Evolutionary conservation across 2,888 invertebrate genomes (phyloP).

Genomic region (Drosophila yooni): DNA sequence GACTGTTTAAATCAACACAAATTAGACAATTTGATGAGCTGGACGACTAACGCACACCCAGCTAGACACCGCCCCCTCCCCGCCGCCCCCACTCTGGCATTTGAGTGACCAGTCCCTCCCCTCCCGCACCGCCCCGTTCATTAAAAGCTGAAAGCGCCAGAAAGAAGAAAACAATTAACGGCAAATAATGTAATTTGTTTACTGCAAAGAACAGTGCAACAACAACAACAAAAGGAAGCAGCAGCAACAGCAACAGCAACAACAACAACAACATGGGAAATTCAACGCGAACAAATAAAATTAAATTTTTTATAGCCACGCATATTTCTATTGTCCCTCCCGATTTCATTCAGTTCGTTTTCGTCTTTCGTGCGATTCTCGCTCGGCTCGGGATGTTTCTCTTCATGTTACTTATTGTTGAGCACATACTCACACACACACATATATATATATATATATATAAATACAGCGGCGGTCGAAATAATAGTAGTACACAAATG

Average conservation of each 20-base stretch:
- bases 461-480: neutral
- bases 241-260: neutral
- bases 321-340: constrained; percentile 46
- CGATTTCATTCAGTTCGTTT: neutral
- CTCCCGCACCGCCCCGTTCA: constrained; percentile 12
- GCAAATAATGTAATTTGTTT: constrained; percentile 73
- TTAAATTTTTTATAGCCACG: constrained; percentile 49
- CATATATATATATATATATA: neutral
- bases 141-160: constrained; percentile 16
- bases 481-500: neutral
- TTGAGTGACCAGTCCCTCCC: neutral
- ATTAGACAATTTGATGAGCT: constrained; percentile 72
- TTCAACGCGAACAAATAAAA: constrained; percentile 46
- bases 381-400: neutral
- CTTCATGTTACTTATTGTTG: constrained; percentile 1
- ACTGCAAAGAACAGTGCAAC: constrained; percentile 37
- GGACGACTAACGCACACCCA: constrained; percentile 24
- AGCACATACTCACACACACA: neutral
- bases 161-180: constrained; percentile 62
- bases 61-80: neutral
- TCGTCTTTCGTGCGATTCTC: neutral
- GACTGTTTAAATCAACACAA: constrained; percentile 72
- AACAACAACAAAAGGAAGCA: neutral
- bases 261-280: neutral
- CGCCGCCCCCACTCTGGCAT: neutral